These are phyloP conservation scores for Eristalinus sepulchralis DNA, from an alignment of 2,888 invertebrate species.

Conservation along the genomic window DNA sequence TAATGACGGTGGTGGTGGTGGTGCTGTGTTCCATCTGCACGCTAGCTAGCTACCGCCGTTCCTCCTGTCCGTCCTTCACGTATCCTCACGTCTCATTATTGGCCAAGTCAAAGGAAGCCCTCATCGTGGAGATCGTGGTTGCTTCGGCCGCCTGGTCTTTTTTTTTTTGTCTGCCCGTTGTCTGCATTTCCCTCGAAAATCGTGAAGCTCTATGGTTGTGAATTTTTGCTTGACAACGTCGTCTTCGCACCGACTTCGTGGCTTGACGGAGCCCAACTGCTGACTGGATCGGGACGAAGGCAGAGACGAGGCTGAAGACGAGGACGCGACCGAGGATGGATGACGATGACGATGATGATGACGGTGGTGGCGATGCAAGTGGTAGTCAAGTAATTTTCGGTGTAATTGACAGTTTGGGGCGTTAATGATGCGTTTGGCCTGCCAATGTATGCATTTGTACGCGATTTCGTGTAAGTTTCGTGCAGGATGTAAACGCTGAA, in stretches of 20 bases:
- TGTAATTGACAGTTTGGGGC: conserved; percentile 72
- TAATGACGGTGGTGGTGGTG: conserved; percentile 49
- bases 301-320: not conserved
- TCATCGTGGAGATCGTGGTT: conserved; percentile 42
- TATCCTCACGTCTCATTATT: conserved; percentile 57
- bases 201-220: conserved; percentile 62
- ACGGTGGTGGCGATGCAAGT: conserved; percentile 65
- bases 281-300: conserved; percentile 3
- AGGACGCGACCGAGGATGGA: conserved; percentile 17
- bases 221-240: conserved; percentile 47
- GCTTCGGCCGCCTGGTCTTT: conserved; percentile 10
- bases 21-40: conserved; percentile 31
- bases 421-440: conserved; percentile 70
- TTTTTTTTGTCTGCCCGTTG: not conserved
- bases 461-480: conserved; percentile 46
- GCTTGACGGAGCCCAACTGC: not conserved
- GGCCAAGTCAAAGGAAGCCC: conserved; percentile 62
- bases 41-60: conserved; percentile 64
- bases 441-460: conserved; percentile 74
- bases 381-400: conserved; percentile 70
- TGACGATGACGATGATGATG: conserved; percentile 36
- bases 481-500: conserved; percentile 28
- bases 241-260: conserved; percentile 9
- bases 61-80: not conserved
- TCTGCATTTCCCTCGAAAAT: conserved; percentile 41